Percentiles rank a stretch among this genome's conserved stretches.
Evolutionary conservation across 2,113 vertebrate species (phyloP).

Genomic region (Pterophyllum scalare): DNA sequence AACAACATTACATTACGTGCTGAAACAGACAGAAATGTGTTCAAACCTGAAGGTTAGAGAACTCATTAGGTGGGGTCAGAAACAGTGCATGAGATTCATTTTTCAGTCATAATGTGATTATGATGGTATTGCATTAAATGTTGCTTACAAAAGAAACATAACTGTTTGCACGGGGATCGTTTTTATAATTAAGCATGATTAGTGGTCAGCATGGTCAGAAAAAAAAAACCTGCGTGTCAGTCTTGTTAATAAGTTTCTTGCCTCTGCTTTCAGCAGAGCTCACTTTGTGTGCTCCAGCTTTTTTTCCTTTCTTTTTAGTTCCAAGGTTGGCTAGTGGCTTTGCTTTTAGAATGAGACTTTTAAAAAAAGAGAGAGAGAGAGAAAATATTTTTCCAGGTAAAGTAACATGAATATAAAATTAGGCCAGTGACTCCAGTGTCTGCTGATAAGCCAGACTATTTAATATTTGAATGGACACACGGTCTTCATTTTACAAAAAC

Average conservation of each 20-base stretch:
- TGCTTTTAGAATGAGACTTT: neutral
- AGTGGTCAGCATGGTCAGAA: neutral
- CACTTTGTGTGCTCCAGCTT: neutral
- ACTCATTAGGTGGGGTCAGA: neutral
- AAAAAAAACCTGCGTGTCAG: neutral
- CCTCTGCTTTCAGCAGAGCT: neutral
- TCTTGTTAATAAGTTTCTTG: neutral
- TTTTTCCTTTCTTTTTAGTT: neutral
- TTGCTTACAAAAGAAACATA: neutral
- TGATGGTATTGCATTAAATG: neutral
- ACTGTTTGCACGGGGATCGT: neutral
- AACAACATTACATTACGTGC: neutral
- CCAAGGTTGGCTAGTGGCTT: neutral
- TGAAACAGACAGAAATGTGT: neutral
- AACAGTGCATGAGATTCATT: neutral
- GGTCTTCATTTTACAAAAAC: neutral
- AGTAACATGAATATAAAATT: neutral
- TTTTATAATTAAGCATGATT: neutral
- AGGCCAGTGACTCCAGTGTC: neutral
- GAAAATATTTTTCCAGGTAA: neutral
- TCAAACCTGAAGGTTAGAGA: neutral
- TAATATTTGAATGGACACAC: neutral
- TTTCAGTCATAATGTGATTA: neutral
- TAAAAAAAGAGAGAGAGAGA: neutral
- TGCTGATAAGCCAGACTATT: neutral